These are phyloP conservation scores for Aplochiton taeniatus DNA, from an alignment of 2,797 vertebrate genomes.

Conservation along the genomic window DNA sequence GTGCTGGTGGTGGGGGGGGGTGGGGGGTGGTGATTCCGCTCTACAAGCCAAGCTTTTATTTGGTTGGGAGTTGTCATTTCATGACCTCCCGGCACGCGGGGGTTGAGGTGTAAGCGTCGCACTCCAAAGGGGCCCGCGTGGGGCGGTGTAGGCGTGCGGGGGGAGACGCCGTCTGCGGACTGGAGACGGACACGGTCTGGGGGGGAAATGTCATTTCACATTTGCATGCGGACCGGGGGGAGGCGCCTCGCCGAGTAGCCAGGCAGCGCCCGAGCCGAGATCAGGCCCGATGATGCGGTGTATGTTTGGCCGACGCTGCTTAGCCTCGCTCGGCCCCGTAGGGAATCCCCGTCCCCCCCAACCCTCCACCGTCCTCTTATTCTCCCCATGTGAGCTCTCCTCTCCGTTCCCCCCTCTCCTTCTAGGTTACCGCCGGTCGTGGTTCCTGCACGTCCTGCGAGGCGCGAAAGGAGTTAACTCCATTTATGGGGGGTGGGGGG, in stretches of 20 bases:
- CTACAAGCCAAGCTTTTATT: constrained; percentile 32
- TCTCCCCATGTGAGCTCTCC: neutral
- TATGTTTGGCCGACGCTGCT: constrained; percentile 26
- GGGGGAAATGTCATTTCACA: constrained; percentile 57
- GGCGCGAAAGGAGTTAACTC: constrained; percentile 60
- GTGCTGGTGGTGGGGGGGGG: too few relatives aligned
- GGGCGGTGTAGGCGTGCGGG: constrained; percentile 39
- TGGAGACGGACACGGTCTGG: constrained; percentile 34
- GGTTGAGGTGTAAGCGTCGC: constrained; percentile 48
- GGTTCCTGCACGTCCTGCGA: constrained; percentile 30
- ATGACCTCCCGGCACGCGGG: constrained; percentile 53
- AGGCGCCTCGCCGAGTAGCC: neutral
- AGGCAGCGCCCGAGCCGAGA: too few relatives aligned
- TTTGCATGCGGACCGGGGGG: constrained; percentile 51
- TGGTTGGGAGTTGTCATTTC: constrained; percentile 46
- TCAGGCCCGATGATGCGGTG: constrained; percentile 32
- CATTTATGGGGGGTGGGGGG: constrained; percentile 65
- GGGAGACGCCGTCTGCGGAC: constrained; percentile 39
- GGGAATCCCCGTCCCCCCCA: constrained; percentile 18
- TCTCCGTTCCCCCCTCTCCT: constrained; percentile 9
- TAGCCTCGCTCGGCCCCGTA: too few relatives aligned
- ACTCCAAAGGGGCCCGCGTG: constrained; percentile 49
- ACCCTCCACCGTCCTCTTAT: neutral
- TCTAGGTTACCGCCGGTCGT: constrained; percentile 23
- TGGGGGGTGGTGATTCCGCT: constrained; percentile 15